Evolutionary conservation across 2,888 invertebrate species (phyloP).

Genomic region (Oligia latruncula): DNA sequence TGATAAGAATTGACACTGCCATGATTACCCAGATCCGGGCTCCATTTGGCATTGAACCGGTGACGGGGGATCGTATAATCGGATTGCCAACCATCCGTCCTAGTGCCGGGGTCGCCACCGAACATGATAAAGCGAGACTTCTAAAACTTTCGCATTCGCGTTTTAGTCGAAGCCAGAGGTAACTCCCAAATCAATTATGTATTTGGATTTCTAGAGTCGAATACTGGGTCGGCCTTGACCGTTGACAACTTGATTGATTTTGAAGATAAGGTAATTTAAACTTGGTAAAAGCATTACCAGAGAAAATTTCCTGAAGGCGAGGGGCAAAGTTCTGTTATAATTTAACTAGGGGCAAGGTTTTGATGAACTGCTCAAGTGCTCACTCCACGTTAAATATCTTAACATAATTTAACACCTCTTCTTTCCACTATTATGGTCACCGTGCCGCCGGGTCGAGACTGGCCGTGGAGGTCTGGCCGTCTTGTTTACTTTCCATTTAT

Average conservation of each 20-base stretch:
- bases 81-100: constrained; percentile 70
- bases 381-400: background rate
- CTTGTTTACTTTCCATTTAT: constrained; percentile 78
- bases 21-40: constrained; percentile 73
- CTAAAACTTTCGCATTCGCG: constrained; percentile 39
- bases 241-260: constrained; percentile 38
- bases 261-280: constrained; percentile 36
- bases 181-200: constrained; percentile 34
- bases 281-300: constrained; percentile 12
- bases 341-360: constrained; percentile 2
- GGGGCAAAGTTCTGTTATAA: background rate
- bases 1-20: constrained; percentile 69
- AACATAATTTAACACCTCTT: background rate
- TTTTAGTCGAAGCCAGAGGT: constrained; percentile 36
- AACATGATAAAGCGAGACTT: constrained; percentile 44
- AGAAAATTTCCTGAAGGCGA: background rate
- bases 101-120: constrained; percentile 51
- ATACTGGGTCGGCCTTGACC: constrained; percentile 23
- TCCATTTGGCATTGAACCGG: constrained; percentile 60
- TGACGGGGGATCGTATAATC: constrained; percentile 75
- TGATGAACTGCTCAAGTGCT: background rate
- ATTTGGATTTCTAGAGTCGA: constrained; percentile 32
- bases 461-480: constrained; percentile 35
- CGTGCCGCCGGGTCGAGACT: constrained; percentile 20
- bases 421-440: constrained; percentile 45